Evolutionary conservation across 2,797 vertebrate species (phyloP).

Genomic region (Rhincodon typus): DNA sequence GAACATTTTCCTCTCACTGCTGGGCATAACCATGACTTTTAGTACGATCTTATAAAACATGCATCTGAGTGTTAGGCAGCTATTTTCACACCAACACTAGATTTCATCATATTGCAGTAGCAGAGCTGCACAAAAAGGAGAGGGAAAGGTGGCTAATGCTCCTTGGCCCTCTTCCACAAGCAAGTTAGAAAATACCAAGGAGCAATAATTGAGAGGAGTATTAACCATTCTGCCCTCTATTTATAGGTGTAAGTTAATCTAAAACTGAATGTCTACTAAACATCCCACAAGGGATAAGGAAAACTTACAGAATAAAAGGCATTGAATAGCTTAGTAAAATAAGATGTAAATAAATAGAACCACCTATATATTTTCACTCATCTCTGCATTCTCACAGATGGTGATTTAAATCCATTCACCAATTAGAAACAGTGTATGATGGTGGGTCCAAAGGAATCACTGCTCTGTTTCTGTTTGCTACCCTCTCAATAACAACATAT

Average conservation of each 20-base stretch:
- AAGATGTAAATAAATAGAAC: background rate
- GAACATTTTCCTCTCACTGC: background rate
- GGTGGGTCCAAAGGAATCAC: background rate
- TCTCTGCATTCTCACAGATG: background rate
- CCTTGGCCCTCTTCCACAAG: background rate
- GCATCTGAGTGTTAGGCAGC: background rate
- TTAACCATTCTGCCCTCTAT: background rate
- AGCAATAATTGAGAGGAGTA: background rate
- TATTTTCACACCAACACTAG: constrained; percentile 1
- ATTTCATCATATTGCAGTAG: background rate
- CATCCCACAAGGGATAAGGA: background rate
- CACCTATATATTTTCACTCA: background rate
- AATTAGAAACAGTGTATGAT: background rate
- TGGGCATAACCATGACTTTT: background rate
- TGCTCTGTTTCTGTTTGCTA: background rate
- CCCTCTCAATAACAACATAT: background rate
- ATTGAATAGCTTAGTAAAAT: background rate
- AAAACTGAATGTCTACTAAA: background rate
- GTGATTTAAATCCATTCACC: background rate
- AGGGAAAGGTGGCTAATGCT: background rate
- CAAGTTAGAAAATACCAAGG: background rate
- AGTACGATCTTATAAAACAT: background rate
- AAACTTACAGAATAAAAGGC: background rate
- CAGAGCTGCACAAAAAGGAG: background rate
- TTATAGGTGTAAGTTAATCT: background rate